These are phyloP conservation scores for Cryptops parisi DNA, from an alignment of 2,888 invertebrate genomes.

Conservation along the genomic window DNA sequence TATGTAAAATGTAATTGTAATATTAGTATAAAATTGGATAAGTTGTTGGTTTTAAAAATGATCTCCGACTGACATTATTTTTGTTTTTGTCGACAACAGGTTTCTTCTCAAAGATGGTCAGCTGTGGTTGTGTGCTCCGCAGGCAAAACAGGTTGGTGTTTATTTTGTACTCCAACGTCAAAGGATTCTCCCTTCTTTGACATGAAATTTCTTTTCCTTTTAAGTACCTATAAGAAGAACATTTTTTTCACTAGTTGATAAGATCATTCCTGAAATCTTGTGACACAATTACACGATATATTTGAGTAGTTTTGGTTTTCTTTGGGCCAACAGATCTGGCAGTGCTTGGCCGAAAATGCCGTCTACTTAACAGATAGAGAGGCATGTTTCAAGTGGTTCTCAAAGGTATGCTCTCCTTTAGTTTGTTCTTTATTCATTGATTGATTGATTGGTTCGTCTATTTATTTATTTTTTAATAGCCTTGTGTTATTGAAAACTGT, in stretches of 20 bases:
- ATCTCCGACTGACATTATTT: too few species aligned
- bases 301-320: slow-evolving; percentile 1
- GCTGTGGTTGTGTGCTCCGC: slow-evolving; percentile 89
- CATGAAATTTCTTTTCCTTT: neutral
- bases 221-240: neutral
- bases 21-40: too few species aligned
- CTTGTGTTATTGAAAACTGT: too few species aligned
- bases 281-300: neutral
- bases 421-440: neutral
- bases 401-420: slow-evolving; percentile 43
- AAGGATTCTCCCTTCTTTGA: neutral
- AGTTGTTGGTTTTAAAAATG: too few species aligned
- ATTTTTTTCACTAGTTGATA: neutral
- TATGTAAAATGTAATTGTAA: too few species aligned
- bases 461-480: too few species aligned
- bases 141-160: slow-evolving; percentile 59
- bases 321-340: slow-evolving; percentile 55
- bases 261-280: too few species aligned
- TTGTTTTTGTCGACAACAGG: slow-evolving; percentile 31
- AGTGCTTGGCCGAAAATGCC: slow-evolving; percentile 83
- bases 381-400: slow-evolving; percentile 96
- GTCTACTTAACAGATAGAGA: slow-evolving; percentile 85
- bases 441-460: neutral
- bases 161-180: too few species aligned
- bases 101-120: slow-evolving; percentile 91